A percentile compares a stretch with the other conserved stretches of the same genome.
Evolutionary conservation across 1,140 invertebrate species (phyloP).

Genomic region (Drosophila busckii): DNA sequence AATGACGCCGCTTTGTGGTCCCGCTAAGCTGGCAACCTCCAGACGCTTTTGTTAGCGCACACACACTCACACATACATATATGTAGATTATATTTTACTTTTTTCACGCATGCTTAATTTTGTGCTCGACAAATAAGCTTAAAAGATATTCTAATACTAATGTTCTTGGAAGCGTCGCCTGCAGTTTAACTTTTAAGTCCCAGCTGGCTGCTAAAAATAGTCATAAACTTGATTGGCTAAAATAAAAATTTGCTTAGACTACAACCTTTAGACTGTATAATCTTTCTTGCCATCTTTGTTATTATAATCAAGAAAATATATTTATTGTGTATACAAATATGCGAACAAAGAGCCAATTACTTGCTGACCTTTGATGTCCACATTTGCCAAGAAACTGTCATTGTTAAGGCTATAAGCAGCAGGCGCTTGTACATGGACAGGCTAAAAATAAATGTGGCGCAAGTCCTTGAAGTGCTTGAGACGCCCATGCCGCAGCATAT

Average conservation of each 20-base stretch:
- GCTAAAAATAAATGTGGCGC: conserved; percentile 52
- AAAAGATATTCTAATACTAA: conserved; percentile 59
- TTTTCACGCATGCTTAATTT: conserved; percentile 48
- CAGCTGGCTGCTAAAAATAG: no score
- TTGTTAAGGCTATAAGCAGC: conserved; percentile 35
- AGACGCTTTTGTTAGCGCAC: conserved; percentile 29
- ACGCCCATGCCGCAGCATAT: no score
- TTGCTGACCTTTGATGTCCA: conserved; percentile 57
- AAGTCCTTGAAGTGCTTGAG: no score
- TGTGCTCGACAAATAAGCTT: conserved; percentile 58
- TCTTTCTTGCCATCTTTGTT: not conserved
- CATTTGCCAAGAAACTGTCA: conserved; percentile 38
- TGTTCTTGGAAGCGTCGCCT: conserved; percentile 40
- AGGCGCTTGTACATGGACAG: conserved; percentile 33
- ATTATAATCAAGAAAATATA: conserved; percentile 39
- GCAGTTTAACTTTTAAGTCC: conserved; percentile 28
- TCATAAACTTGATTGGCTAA: no score
- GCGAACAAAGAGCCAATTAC: conserved; percentile 55
- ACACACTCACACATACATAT: conserved; percentile 17
- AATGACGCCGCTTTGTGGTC: conserved; percentile 70
- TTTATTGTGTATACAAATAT: conserved; percentile 27
- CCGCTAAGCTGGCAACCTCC: conserved; percentile 68
- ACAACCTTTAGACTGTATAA: not conserved
- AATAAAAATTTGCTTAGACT: no score
- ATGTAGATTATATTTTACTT: conserved; percentile 54